phyloP scores from a whole-genome alignment of 2,113 vertebrate genomes.

The Zapornia atra region DNA sequence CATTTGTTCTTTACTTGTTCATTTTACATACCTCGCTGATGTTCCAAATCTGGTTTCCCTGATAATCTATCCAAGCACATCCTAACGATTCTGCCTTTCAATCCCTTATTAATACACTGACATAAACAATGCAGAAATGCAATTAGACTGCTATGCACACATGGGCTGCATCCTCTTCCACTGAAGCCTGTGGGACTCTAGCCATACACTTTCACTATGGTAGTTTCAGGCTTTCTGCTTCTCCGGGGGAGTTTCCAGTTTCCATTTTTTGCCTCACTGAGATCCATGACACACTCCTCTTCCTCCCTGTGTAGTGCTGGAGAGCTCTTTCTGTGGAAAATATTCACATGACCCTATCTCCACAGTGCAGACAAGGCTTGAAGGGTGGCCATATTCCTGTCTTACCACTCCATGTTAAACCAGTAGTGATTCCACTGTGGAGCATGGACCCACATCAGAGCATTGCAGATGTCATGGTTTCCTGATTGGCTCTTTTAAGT shows the following conservation, averaged over 20 bases:
- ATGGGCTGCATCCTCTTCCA: background rate
- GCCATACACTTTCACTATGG: background rate
- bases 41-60: constrained; percentile 20
- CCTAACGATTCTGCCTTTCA: constrained; percentile 65
- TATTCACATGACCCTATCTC: background rate
- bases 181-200: background rate
- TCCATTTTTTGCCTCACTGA: background rate
- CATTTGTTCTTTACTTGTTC: constrained; percentile 58
- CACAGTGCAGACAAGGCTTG: background rate
- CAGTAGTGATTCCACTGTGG: background rate
- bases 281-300: background rate
- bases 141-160: constrained; percentile 64
- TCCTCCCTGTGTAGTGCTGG: background rate
- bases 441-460: background rate
- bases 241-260: background rate
- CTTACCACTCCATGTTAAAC: background rate
- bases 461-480: background rate
- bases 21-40: constrained; percentile 55
- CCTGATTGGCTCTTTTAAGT: background rate
- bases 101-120: constrained; percentile 51
- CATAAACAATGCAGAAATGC: constrained; percentile 60
- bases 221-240: background rate
- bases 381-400: background rate
- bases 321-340: background rate
- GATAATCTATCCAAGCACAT: constrained; percentile 38